Base-by-base conservation (phyloP, 1,140 invertebrate genomes). In the Hydropsyche tenuis region DNA sequence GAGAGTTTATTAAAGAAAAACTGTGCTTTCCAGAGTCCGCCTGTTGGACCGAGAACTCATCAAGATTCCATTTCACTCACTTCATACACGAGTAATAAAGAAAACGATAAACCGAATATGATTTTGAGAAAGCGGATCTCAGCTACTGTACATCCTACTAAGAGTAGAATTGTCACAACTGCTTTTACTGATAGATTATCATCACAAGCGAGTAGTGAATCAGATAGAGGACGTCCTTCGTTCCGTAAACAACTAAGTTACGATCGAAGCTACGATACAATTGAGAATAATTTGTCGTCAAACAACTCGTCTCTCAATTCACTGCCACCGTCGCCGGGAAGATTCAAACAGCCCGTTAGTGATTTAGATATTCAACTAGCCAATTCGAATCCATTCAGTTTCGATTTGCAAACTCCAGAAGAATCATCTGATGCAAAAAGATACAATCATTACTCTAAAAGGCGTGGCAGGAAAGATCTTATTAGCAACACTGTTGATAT, bases 401-500 rank as follows among this genome's bases (percentile, higher is more conserved):
- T 74, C 9, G 72, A 77, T 48, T 45, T 53, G 18, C 23, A 51
- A 30, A 53, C 56, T 9, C 56, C 51, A 2, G 43, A 69, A 12
- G 68, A 62, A 4, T 37, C 27, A 22, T 37, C 56, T 42, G 46
- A 66, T 5, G 16, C 37, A 0, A 69, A 75, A 43, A 46, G 76
- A 72, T 75, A 53, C 53, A 77, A 77, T 48, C 76, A 77, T 45
- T 77, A 77, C 42, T 66, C 72, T 7, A 73, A 70, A 43, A 69
- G 76, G 51, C 71, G 72, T 11, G 73, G 78, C 48, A 81, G 82
- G 72, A 85, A 87, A 71, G 86, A 88, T 78, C 82, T 89, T 48
- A 88, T 90, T 72, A 86, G 85, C 56, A 85, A 87, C 77, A 90
- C 89, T 0, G 88, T 89, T 11, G 88, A 90, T 78, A 84, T 86